Percentiles rank a stretch among this genome's conserved stretches.
Conservation (phyloP, 1,140 invertebrate species). For the Rhopalosiphum padi region DNA sequence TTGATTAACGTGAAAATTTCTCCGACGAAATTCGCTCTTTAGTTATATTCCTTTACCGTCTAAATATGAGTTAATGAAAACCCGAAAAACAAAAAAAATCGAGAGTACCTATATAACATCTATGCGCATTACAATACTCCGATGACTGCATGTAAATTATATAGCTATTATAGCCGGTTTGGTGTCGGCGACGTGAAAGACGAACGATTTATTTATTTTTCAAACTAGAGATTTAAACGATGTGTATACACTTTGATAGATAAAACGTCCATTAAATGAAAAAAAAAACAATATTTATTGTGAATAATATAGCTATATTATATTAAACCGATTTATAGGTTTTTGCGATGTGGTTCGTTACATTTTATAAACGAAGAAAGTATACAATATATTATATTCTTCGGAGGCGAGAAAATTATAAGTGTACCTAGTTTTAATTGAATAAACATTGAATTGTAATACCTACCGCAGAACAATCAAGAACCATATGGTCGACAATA, state of each 20-base stretch:
- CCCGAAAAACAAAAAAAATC: neutral
- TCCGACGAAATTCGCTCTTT: neutral
- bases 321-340: neutral
- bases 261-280: neutral
- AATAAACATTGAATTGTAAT: neutral
- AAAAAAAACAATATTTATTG: neutral
- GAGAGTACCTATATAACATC: neutral
- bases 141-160: neutral
- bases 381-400: neutral
- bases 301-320: neutral
- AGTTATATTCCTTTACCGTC: neutral
- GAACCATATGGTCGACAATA: neutral
- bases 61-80: neutral
- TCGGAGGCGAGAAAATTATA: neutral
- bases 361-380: neutral
- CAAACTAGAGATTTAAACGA: neutral
- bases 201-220: constrained; percentile 4
- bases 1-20: constrained; percentile 21
- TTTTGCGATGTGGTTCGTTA: neutral
- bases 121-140: neutral
- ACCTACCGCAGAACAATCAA: neutral
- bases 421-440: neutral
- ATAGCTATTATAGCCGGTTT: neutral
- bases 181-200: neutral
- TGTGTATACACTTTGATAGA: neutral